Evolutionary conservation across 1,140 invertebrate genomes (phyloP), one percentile per base, ranked within the genome.

Genomic region (Drosophila prosaltans): DNA sequence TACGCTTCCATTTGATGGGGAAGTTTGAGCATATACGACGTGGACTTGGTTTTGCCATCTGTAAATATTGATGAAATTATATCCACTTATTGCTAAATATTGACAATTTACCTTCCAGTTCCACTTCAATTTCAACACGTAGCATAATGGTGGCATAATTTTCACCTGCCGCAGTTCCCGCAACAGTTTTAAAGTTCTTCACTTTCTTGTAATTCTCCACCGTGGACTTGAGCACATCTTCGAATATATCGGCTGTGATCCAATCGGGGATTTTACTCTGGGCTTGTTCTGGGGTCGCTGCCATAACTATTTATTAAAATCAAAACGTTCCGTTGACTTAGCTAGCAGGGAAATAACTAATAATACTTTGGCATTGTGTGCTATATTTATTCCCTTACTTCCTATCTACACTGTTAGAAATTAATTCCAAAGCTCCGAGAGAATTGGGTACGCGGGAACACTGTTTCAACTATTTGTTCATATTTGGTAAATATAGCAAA

Each of bases 61-160:
- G 6, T 0, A 74, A 30, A 16, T 32, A 55, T 55, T n/a, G 0
- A 4, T 6, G 3, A 7, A 36, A 36, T 36, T 36, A 6, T 36
- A 36, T 36, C 3, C 4, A 36, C 3, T 16, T 16, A 16, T 16
- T 16, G 16, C 16, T 16, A 16, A 16, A 16, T 16, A 36, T 7
- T 1, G 32, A 36, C 6, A 36, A 36, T 6, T 4, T 1, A 69
- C 89, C 89, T 5, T 76, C 59, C 40, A 89, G 41, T 55, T 90
- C 85, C 2, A 79, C 65, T 16, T 88, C 80, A 6, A 90, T 74
- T 10, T 70, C 60, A 3, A 88, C 36, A 6, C 80, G 62, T 21
- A 91, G 26, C 78, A 77, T 85, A 1, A 82, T 43, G 1, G 63
- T 79, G 36, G 83, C 69, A 69, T 88, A 91, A 59, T 91, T 91